Evolutionary conservation across 2,888 invertebrate species (phyloP).

Genomic region (Kuschelorhynchus macadamiae): DNA sequence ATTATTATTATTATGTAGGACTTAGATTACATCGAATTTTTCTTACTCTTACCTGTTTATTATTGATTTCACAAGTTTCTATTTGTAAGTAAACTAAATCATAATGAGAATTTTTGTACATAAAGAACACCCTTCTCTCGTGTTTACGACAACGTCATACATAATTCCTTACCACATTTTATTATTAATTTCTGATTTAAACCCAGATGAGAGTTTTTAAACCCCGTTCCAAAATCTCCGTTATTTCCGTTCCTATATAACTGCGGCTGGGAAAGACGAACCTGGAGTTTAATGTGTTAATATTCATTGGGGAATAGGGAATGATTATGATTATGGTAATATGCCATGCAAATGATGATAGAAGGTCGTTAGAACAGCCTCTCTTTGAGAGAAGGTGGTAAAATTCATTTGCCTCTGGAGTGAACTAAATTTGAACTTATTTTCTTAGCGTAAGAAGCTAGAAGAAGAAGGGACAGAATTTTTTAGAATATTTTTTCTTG

Average conservation of each 20-base stretch:
- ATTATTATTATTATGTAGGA: too few relatives aligned
- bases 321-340: slow-evolving; percentile 64
- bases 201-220: slow-evolving; percentile 12
- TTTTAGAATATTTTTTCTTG: too few relatives aligned
- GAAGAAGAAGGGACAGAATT: too few relatives aligned
- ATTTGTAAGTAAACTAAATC: too few relatives aligned
- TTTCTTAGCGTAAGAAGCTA: too few relatives aligned
- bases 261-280: slow-evolving; percentile 24
- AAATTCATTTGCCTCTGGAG: slow-evolving; percentile 24
- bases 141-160: too few relatives aligned
- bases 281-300: slow-evolving; percentile 58
- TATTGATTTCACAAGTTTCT: too few relatives aligned
- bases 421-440: slow-evolving; percentile 13
- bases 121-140: too few relatives aligned
- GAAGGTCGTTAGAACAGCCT: slow-evolving; percentile 39
- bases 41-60: too few relatives aligned
- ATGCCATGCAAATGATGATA: slow-evolving; percentile 56
- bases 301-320: slow-evolving; percentile 58
- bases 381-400: slow-evolving; percentile 21
- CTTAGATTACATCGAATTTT: too few relatives aligned
- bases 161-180: too few relatives aligned
- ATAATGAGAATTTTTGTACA: too few relatives aligned
- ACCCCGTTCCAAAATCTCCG: slow-evolving; percentile 19
- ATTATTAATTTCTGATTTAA: slow-evolving; percentile 28
- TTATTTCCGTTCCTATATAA: slow-evolving; percentile 32